Evolutionary conservation across 1,140 invertebrate genomes (phyloP).

Genomic region (Adelges cooleyi): DNA sequence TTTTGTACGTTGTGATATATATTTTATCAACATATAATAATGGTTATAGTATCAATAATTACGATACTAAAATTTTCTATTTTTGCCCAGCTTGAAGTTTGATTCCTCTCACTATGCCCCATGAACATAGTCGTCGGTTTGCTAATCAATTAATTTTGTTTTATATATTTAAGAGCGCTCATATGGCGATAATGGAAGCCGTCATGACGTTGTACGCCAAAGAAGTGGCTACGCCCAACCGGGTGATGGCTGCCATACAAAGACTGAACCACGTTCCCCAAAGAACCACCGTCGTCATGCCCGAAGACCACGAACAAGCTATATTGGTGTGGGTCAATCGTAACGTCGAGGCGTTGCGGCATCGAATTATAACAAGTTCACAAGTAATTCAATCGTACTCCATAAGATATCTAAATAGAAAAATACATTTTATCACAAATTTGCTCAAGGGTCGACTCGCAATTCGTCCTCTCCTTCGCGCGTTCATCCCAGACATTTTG

Average conservation of each 20-base stretch:
- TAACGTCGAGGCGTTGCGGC: slow-evolving; percentile 62
- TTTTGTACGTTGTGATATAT: no score
- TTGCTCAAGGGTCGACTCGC: no score
- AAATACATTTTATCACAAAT: no score
- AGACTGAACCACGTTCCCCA: slow-evolving; percentile 34
- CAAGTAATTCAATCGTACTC: not conserved
- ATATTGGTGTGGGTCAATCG: slow-evolving; percentile 86
- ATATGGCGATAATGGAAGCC: slow-evolving; percentile 93
- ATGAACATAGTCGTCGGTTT: not conserved
- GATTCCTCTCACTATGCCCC: no score
- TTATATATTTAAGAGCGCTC: slow-evolving; percentile 61
- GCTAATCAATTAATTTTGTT: not conserved
- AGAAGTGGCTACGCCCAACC: slow-evolving; percentile 81
- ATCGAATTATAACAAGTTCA: slow-evolving; percentile 30
- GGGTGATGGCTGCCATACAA: slow-evolving; percentile 72
- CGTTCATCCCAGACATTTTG: no score
- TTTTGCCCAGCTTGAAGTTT: no score
- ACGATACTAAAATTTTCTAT: no score
- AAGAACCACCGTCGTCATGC: slow-evolving; percentile 43
- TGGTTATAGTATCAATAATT: no score
- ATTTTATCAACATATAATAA: no score
- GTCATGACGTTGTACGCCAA: slow-evolving; percentile 90
- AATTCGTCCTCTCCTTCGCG: no score
- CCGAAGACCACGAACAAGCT: slow-evolving; percentile 69
- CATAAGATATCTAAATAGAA: no score